Percentiles rank a stretch among this genome's conserved stretches.
Evolutionary conservation across 2,888 invertebrate species (phyloP).

Genomic region (Bibio marci): DNA sequence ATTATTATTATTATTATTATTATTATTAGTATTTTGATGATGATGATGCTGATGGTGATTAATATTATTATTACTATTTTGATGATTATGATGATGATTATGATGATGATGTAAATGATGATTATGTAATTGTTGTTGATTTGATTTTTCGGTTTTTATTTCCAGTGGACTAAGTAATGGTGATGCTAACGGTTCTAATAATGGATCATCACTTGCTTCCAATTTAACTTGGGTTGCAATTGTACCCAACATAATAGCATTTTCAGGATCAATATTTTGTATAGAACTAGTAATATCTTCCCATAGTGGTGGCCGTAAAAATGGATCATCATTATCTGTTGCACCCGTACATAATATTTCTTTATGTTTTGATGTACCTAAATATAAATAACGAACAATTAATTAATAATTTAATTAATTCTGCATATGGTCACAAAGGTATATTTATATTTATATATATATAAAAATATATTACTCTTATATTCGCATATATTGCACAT

Average conservation of each 20-base stretch:
- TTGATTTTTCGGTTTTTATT: slow-evolving; percentile 57
- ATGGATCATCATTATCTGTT: slow-evolving; percentile 49
- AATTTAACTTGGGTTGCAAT: slow-evolving; percentile 50
- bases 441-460: no score
- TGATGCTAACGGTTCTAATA: slow-evolving; percentile 44
- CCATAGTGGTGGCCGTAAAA: slow-evolving; percentile 76
- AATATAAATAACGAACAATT: background rate
- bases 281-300: slow-evolving; percentile 84
- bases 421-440: no score
- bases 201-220: slow-evolving; percentile 50
- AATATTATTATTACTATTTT: slow-evolving; percentile 11
- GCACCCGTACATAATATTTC: slow-evolving; percentile 1
- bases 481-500: background rate
- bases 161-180: slow-evolving; percentile 62
- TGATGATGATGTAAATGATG: slow-evolving; percentile 19
- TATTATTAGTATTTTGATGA: slow-evolving; percentile 8
- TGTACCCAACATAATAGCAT: slow-evolving; percentile 68
- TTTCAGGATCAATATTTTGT: slow-evolving; percentile 78
- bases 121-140: slow-evolving; percentile 21
- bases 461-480: background rate
- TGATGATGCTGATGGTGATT: slow-evolving; percentile 18
- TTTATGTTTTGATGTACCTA: slow-evolving; percentile 7
- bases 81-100: slow-evolving; percentile 11
- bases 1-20: slow-evolving; percentile 2
- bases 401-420: background rate